Percentiles rank a stretch among this genome's conserved stretches.
phyloP scores from a whole-genome alignment of 1,140 invertebrate genomes.

The Copidosoma floridanum region DNA sequence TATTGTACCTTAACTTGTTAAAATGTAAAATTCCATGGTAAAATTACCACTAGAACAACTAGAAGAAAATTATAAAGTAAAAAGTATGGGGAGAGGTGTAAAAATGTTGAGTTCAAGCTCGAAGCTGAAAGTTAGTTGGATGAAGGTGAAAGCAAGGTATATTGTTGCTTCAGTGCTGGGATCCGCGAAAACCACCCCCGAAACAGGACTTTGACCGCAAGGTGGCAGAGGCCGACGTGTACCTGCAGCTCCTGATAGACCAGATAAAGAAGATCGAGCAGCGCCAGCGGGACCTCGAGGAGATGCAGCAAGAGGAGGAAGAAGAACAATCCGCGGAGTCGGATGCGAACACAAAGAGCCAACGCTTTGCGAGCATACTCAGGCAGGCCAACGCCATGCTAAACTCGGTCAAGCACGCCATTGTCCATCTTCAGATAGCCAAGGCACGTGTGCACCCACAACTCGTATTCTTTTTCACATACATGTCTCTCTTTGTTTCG shows the following conservation, averaged over 20 bases:
- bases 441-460: slow-evolving; percentile 67
- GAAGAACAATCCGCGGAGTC: slow-evolving; percentile 37
- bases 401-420: slow-evolving; percentile 87
- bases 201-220: slow-evolving; percentile 85
- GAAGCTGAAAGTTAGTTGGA: no score
- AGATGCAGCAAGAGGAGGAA: slow-evolving; percentile 33
- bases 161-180: slow-evolving; percentile 56
- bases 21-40: no score
- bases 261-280: slow-evolving; percentile 72
- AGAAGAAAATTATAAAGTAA: no score
- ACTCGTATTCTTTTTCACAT: slow-evolving; percentile 8
- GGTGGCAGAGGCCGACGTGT: slow-evolving; percentile 92
- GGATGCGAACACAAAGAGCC: no score
- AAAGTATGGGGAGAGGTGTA: no score
- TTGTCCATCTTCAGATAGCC: slow-evolving; percentile 94
- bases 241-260: slow-evolving; percentile 94
- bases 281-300: slow-evolving; percentile 39
- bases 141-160: no score
- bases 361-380: slow-evolving; percentile 48
- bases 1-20: no score
- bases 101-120: no score
- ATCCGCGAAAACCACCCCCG: slow-evolving; percentile 61
- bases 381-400: slow-evolving; percentile 52
- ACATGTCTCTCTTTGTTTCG: neutral
- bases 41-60: no score